Percentiles rank a stretch among this genome's conserved stretches.
Evolutionary conservation across 23 tunicate species (phyloP).

Genomic region (Ascidia mentula): DNA sequence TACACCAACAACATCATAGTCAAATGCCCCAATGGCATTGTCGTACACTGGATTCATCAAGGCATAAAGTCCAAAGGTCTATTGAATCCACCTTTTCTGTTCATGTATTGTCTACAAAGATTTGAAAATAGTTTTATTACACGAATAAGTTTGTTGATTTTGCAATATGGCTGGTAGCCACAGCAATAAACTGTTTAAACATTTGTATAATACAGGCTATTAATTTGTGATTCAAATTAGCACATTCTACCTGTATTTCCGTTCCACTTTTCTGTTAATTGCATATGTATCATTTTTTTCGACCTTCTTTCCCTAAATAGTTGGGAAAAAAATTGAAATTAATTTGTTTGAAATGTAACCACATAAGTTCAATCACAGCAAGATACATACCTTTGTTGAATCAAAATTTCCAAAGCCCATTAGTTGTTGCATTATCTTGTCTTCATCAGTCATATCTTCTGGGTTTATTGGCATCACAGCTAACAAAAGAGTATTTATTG

Average conservation of each 20-base stretch:
- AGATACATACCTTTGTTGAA: constrained; percentile 60
- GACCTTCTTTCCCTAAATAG: constrained; percentile 82
- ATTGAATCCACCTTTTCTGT: constrained; percentile 85
- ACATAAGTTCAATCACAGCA: neutral
- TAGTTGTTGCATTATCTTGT: constrained; percentile 84
- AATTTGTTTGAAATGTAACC: neutral
- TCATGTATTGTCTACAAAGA: constrained; percentile 76
- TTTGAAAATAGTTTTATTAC: neutral
- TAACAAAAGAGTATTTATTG: too few relatives aligned
- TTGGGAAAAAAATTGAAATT: constrained; percentile 7
- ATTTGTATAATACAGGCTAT: neutral
- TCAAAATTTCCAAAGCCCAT: constrained; percentile 88
- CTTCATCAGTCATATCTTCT: constrained; percentile 91
- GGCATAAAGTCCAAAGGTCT: constrained; percentile 87
- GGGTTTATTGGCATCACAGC: constrained; percentile 45
- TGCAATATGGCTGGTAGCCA: neutral
- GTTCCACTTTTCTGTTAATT: constrained; percentile 72
- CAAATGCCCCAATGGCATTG: neutral
- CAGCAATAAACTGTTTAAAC: neutral
- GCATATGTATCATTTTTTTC: constrained; percentile 70
- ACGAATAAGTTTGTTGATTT: neutral
- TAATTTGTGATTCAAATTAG: neutral
- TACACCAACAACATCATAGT: neutral
- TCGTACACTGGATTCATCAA: neutral
- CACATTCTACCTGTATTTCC: constrained; percentile 72